phyloP scores from a whole-genome alignment of 2,888 invertebrate genomes.

The Eupithecia insigniata region DNA sequence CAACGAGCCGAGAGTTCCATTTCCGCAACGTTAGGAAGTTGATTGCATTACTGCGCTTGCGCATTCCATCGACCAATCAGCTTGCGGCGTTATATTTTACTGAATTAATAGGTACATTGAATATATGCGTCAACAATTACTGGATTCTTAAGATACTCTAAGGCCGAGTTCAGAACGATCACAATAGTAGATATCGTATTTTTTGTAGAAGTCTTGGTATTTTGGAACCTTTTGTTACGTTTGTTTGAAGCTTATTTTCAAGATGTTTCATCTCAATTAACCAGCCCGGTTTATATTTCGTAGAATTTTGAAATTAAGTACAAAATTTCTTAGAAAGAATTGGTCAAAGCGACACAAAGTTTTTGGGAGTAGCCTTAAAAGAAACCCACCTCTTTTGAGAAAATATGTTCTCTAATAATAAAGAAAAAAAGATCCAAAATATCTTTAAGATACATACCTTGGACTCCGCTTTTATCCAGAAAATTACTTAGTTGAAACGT shows the following conservation, averaged over 20 bases:
- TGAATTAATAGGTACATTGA: not conserved
- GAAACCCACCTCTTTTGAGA: not conserved
- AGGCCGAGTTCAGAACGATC: not conserved
- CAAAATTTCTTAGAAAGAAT: not conserved
- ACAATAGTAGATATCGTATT: not conserved
- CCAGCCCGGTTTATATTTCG: no score
- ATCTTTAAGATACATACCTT: constrained; percentile 88
- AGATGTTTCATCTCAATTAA: no score
- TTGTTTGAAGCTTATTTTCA: not conserved
- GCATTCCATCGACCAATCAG: constrained; percentile 12
- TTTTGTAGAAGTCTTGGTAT: not conserved
- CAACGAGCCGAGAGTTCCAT: constrained; percentile 32
- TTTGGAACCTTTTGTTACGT: not conserved
- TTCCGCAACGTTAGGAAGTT: constrained; percentile 29
- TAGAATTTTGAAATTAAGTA: no score
- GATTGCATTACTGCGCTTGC: constrained; percentile 17
- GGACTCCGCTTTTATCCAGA: constrained; percentile 98
- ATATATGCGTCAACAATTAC: not conserved
- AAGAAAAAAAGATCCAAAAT: no score
- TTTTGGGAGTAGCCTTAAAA: not conserved
- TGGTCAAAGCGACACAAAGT: not conserved
- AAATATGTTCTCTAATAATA: not conserved
- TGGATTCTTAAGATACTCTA: not conserved
- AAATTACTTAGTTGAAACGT: constrained; percentile 99
- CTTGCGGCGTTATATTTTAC: not conserved